Percentiles rank a stretch among this genome's conserved stretches.
phyloP scores from a whole-genome alignment of 2,113 vertebrate genomes.

The Climacteris rufus region DNA sequence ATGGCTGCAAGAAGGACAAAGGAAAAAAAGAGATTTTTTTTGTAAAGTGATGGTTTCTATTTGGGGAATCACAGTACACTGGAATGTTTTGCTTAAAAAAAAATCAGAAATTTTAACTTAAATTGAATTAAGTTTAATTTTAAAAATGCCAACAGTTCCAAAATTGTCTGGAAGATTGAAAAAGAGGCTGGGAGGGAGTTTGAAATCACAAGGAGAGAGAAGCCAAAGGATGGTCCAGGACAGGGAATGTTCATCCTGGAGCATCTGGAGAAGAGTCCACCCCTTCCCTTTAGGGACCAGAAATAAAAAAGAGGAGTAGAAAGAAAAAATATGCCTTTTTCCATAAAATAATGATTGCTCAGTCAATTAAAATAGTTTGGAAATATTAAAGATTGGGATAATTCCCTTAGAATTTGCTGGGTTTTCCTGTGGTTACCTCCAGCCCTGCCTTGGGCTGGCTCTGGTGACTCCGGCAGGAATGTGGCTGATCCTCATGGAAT shows the following conservation, averaged over 20 bases:
- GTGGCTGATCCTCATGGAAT: not conserved
- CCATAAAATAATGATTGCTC: not conserved
- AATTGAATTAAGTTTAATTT: no score
- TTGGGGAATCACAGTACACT: not conserved
- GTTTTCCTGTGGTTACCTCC: not conserved
- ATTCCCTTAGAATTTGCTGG: not conserved
- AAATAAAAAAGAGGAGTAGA: not conserved
- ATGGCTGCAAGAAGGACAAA: not conserved
- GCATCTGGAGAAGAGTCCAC: not conserved
- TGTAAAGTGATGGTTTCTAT: accelerated
- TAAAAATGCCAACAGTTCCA: not conserved
- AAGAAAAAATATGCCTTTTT: not conserved
- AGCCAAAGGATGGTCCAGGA: not conserved
- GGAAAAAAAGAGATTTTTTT: not conserved
- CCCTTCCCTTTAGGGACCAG: not conserved
- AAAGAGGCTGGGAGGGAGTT: not conserved
- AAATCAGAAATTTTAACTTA: not conserved
- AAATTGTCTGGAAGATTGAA: not conserved
- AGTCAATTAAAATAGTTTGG: not conserved
- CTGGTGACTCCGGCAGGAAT: not conserved
- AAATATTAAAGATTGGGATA: not conserved
- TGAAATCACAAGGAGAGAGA: not conserved
- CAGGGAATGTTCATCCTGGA: accelerated
- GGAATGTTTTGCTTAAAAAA: not conserved
- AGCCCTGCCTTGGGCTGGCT: not conserved